Conservation (phyloP, 1,140 invertebrate genomes). For the Trachelipus rathkii region DNA sequence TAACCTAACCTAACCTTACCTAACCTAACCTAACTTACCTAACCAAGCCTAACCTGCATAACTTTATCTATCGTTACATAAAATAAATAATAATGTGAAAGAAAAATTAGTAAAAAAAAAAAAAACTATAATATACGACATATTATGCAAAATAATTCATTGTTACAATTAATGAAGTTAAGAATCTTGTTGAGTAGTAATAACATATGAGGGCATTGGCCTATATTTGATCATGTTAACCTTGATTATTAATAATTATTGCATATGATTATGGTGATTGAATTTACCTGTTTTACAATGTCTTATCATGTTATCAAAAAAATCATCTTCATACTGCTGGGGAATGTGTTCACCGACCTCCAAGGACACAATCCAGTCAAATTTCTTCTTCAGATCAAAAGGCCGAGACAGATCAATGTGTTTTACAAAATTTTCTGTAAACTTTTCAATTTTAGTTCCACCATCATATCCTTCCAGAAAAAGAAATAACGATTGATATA, state of each 20-base stretch:
- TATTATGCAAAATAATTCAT: too few species aligned
- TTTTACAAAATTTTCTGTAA: slow-evolving; percentile 22
- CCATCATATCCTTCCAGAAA: slow-evolving; percentile 32
- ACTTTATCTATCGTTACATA: too few species aligned
- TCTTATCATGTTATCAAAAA: slow-evolving; percentile 20
- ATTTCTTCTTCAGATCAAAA: slow-evolving; percentile 17
- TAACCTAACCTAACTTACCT: too few species aligned
- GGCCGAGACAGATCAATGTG: slow-evolving; percentile 26
- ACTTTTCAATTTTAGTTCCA: slow-evolving; percentile 21
- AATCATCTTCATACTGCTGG: slow-evolving; percentile 16
- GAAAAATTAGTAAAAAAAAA: too few species aligned
- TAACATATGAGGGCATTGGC: too few species aligned
- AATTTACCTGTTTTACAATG: slow-evolving; percentile 31
- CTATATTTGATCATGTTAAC: neutral
- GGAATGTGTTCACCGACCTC: slow-evolving; percentile 39
- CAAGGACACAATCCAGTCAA: slow-evolving; percentile 36
- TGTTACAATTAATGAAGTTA: too few species aligned
- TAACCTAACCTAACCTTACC: too few species aligned
- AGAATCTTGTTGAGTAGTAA: too few species aligned
- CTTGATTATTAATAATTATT: neutral
- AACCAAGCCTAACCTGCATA: too few species aligned
- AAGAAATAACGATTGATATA: neutral
- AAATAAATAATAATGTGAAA: too few species aligned
- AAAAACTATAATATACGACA: too few species aligned
- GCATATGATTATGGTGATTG: neutral